phyloP scores from a whole-genome alignment of 1,140 invertebrate species.

The Orius laevigatus region DNA sequence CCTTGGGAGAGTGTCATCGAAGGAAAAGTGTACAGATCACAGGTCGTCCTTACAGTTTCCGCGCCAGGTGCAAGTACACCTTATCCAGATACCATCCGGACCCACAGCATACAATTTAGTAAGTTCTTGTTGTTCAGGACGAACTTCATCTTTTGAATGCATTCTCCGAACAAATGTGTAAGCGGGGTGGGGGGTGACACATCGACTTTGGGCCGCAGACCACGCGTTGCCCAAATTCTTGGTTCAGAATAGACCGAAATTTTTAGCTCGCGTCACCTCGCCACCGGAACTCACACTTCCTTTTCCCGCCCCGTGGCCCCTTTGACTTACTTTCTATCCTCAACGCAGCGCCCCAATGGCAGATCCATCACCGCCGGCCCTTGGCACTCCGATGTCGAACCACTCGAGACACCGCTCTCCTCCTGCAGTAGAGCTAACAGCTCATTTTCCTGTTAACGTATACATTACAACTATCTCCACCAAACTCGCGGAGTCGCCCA shows the following conservation, averaged over 20 bases:
- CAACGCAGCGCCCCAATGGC: constrained; percentile 37
- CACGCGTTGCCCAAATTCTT: constrained; percentile 7
- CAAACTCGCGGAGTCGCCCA: constrained; percentile 12
- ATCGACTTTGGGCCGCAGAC: constrained; percentile 3
- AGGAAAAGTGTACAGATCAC: constrained; percentile 7
- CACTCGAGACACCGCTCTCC: constrained; percentile 20
- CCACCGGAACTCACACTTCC: constrained; percentile 35
- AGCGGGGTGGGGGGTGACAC: too few relatives aligned
- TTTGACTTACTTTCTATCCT: constrained; percentile 34
- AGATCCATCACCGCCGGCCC: constrained; percentile 28
- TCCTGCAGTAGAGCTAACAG: constrained; percentile 13
- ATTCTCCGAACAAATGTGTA: constrained; percentile 11
- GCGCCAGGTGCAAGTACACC: constrained; percentile 9
- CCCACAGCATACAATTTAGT: constrained; percentile 14
- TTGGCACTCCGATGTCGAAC: constrained; percentile 32
- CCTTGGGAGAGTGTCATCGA: constrained; percentile 7
- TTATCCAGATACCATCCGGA: constrained; percentile 18
- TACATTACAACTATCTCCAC: neutral
- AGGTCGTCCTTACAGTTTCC: constrained; percentile 15
- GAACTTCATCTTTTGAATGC: neutral
- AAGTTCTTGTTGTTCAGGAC: neutral
- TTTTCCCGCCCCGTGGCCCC: constrained; percentile 28
- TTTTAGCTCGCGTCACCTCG: constrained; percentile 32
- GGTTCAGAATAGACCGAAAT: constrained; percentile 4
- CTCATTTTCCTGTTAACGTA: too few relatives aligned